A percentile compares a stretch with the other conserved stretches of the same genome.
Evolutionary conservation across 2,797 vertebrate genomes (phyloP).

Genomic region (Ctenochaetus hawaiiensis): DNA sequence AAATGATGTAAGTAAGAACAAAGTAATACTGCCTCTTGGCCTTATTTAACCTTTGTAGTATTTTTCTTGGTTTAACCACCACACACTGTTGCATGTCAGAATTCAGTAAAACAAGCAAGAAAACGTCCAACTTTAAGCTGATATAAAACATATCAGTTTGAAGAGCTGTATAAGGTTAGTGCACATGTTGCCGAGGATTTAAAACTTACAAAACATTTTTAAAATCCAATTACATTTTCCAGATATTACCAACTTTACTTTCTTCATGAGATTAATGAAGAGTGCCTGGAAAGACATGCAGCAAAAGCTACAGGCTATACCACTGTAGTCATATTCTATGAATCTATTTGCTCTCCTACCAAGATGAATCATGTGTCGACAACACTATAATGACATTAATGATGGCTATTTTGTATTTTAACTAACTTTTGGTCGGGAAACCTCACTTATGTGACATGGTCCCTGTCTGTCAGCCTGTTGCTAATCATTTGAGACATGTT

Average conservation of each 20-base stretch:
- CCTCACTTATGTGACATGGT: not conserved
- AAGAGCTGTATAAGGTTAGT: not conserved
- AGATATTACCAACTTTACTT: not conserved
- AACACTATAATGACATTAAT: not conserved
- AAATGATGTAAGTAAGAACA: slow-evolving; percentile 75
- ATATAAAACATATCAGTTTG: not conserved
- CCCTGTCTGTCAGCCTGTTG: not conserved
- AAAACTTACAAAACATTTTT: not conserved
- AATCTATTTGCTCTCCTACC: not conserved
- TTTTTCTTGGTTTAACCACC: not conserved
- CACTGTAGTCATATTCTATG: not conserved
- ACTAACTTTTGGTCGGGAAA: not conserved
- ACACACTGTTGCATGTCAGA: slow-evolving; percentile 4
- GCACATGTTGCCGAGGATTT: not conserved
- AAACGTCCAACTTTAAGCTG: not conserved
- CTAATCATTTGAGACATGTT: not conserved
- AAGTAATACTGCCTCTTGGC: slow-evolving; percentile 63
- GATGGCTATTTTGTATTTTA: not conserved
- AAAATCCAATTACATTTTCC: not conserved
- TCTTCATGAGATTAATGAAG: not conserved
- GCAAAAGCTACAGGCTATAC: not conserved
- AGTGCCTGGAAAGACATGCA: not conserved
- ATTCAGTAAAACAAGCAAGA: not conserved
- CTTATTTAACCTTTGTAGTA: slow-evolving; percentile 48
- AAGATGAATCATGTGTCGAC: not conserved